Percentiles rank a stretch among this genome's conserved stretches.
Conservation (phyloP, 2,113 vertebrate genomes). For the Sturnus vulgaris region DNA sequence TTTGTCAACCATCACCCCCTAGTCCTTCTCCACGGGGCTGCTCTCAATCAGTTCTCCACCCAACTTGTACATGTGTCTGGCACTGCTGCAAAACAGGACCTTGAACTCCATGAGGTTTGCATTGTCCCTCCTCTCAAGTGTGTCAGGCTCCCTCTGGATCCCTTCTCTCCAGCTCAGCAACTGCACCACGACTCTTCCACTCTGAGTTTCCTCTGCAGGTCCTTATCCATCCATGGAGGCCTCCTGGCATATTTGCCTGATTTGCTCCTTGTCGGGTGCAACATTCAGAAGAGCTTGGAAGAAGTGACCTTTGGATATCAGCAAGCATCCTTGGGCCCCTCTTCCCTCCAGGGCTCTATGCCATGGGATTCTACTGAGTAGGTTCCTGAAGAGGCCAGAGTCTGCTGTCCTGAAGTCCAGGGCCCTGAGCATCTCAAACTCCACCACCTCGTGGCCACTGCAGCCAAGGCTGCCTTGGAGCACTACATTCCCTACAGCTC, state of each 20-base stretch:
- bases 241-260: rapidly evolving
- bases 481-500: background rate
- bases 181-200: background rate
- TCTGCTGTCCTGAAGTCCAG: background rate
- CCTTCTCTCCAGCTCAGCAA: background rate
- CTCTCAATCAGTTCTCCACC: too few species aligned
- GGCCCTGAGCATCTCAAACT: background rate
- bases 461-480: background rate
- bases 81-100: background rate
- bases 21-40: background rate
- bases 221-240: rapidly evolving
- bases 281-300: rapidly evolving
- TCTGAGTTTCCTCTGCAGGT: background rate
- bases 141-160: background rate
- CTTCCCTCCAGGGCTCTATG: too few species aligned
- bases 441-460: background rate
- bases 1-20: background rate
- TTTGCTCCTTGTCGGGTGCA: rapidly evolving
- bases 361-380: background rate
- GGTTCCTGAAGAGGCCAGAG: background rate
- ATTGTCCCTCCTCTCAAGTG: background rate
- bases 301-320: background rate
- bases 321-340: background rate
- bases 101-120: too few species aligned
- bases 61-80: background rate